Evolutionary conservation across 2,113 vertebrate genomes (phyloP).

Genomic region (Coptodon bakossiorum): DNA sequence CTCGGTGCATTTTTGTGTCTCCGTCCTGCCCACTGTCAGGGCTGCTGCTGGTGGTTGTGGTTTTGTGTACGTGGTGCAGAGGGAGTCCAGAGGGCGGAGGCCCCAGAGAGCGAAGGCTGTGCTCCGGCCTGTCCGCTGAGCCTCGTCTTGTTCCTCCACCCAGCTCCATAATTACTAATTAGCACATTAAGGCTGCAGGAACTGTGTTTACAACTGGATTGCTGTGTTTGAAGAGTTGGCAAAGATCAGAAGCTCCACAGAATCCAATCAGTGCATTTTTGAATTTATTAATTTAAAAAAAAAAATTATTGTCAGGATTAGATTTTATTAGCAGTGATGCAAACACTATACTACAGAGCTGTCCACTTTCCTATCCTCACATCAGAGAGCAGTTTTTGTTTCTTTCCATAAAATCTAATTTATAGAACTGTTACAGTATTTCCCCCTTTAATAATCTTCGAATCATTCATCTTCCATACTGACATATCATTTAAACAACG

Average conservation of each 20-base stretch:
- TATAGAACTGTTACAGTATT: neutral
- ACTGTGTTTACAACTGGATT: neutral
- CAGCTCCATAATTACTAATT: neutral
- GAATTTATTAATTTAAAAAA: neutral
- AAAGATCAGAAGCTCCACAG: neutral
- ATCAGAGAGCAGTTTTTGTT: neutral
- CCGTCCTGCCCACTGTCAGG: neutral
- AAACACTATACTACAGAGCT: neutral
- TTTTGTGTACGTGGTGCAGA: constrained; percentile 60
- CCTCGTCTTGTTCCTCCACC: neutral
- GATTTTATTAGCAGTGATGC: neutral
- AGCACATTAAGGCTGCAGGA: neutral
- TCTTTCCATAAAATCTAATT: neutral
- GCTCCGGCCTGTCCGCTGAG: neutral
- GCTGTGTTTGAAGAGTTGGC: neutral
- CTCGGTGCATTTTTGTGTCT: constrained; percentile 22
- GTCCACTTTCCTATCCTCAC: accelerated
- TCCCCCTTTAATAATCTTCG: neutral
- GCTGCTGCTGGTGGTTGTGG: constrained; percentile 34
- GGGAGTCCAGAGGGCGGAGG: constrained; percentile 20
- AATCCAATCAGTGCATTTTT: neutral
- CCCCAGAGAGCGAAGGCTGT: neutral
- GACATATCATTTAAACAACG: neutral
- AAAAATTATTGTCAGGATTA: accelerated
- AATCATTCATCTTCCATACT: neutral